phyloP scores from a whole-genome alignment of 2,113 vertebrate genomes.

The Probosciger aterrimus region DNA sequence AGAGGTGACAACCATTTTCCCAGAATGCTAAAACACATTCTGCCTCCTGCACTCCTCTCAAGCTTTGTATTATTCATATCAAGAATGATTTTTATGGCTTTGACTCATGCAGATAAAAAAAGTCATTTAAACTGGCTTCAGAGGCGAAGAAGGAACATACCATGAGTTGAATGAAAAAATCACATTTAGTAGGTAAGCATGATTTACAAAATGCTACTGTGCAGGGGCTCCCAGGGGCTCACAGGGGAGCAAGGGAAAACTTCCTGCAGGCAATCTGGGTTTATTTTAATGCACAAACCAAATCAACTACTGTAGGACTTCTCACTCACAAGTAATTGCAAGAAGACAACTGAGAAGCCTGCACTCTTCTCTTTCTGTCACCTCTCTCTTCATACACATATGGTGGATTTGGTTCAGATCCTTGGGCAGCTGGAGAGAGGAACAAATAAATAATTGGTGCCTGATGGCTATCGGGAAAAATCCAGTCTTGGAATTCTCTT shows the following conservation, averaged over 20 bases:
- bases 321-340: not conserved
- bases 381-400: not conserved
- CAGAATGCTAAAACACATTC: constrained; percentile 8
- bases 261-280: not conserved
- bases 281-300: not conserved
- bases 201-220: not conserved
- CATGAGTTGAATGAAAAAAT: not conserved
- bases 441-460: not conserved
- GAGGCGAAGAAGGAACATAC: not conserved
- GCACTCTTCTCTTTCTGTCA: not conserved
- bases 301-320: not conserved
- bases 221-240: not conserved
- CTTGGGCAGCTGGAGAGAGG: not conserved
- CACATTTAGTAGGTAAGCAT: not conserved
- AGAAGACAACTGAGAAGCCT: not conserved
- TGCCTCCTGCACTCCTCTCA: not conserved
- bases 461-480: not conserved
- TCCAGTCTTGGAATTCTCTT: not conserved
- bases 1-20: not conserved
- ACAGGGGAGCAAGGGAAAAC: not conserved
- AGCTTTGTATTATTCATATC: not conserved
- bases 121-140: not conserved
- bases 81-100: not conserved
- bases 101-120: not conserved
- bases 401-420: not conserved